Evolutionary conservation across 2,113 vertebrate species (phyloP).

Genomic region (Candoia aspera): DNA sequence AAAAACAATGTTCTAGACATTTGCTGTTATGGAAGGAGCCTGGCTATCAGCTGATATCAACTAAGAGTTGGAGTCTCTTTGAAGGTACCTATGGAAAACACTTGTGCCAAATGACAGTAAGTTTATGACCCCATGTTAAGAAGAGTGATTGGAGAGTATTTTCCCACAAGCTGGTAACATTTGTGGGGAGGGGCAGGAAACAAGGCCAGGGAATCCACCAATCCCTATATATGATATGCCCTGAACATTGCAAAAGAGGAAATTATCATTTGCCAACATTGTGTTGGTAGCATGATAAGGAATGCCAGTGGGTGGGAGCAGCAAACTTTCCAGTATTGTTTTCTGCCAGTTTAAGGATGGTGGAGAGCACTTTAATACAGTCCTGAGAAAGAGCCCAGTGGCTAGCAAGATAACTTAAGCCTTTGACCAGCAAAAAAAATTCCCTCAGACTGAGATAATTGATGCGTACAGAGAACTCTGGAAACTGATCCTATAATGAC

Average conservation of each 20-base stretch:
- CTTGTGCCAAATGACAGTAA: background rate
- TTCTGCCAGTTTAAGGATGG: background rate
- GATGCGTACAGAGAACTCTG: background rate
- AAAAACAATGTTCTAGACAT: background rate
- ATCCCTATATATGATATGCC: background rate
- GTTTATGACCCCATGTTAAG: background rate
- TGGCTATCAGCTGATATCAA: background rate
- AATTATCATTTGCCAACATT: background rate
- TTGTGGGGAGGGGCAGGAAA: background rate
- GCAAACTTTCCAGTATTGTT: background rate
- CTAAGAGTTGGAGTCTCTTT: background rate
- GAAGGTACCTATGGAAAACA: background rate
- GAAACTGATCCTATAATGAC: background rate
- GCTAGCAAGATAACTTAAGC: background rate
- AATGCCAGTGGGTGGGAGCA: background rate
- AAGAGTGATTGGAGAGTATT: background rate
- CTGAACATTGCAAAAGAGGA: background rate
- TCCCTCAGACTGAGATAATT: background rate
- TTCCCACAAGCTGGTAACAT: background rate
- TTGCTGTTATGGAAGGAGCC: background rate
- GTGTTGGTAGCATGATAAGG: background rate
- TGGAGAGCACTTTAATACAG: background rate
- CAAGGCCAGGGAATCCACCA: background rate
- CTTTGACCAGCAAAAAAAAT: slow-evolving; percentile 14
- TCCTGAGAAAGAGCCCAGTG: background rate